phyloP scores from a whole-genome alignment of 1,140 invertebrate genomes.

The Linepithema humile region DNA sequence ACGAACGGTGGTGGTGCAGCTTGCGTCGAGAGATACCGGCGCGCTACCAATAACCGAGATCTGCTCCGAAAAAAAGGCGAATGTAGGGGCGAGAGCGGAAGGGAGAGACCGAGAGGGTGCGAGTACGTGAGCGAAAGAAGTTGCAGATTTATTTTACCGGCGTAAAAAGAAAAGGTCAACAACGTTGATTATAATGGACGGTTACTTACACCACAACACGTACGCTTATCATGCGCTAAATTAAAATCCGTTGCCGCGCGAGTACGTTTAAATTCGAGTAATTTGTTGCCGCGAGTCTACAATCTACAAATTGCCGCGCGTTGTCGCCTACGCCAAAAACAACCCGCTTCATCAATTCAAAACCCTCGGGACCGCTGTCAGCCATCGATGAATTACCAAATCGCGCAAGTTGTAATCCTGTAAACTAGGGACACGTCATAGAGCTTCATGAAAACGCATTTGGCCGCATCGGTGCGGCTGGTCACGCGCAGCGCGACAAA shows the following conservation, averaged over 20 bases:
- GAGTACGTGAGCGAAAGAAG: conserved; percentile 28
- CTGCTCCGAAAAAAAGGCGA: conserved; percentile 58
- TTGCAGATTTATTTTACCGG: conserved; percentile 75
- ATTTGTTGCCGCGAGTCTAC: conserved; percentile 21
- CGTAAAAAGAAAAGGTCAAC: conserved; percentile 46
- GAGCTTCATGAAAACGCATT: conserved; percentile 43
- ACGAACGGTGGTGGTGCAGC: conserved; percentile 63
- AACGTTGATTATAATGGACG: conserved; percentile 69
- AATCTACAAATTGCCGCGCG: conserved; percentile 17
- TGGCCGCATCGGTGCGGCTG: conserved; percentile 1
- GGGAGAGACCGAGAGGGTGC: conserved; percentile 17
- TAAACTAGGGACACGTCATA: conserved; percentile 38
- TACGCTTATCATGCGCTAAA: neutral
- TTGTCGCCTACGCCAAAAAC: conserved; percentile 19
- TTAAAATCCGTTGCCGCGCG: neutral
- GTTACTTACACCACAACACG: conserved; percentile 22
- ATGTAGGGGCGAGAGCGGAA: conserved; percentile 50
- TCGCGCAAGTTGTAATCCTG: conserved; percentile 47
- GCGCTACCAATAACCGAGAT: conserved; percentile 74
- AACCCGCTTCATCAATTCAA: conserved; percentile 31
- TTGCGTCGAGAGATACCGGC: conserved; percentile 72
- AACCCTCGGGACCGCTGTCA: conserved; percentile 31
- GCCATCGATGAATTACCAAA: conserved; percentile 35
- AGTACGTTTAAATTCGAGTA: neutral
- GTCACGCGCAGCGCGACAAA: conserved; percentile 43